Evolutionary conservation across 1,140 invertebrate species (phyloP), one percentile per base, ranked within the genome.

Genomic region (fruit fly (Drosophila melanogaster)): DNA sequence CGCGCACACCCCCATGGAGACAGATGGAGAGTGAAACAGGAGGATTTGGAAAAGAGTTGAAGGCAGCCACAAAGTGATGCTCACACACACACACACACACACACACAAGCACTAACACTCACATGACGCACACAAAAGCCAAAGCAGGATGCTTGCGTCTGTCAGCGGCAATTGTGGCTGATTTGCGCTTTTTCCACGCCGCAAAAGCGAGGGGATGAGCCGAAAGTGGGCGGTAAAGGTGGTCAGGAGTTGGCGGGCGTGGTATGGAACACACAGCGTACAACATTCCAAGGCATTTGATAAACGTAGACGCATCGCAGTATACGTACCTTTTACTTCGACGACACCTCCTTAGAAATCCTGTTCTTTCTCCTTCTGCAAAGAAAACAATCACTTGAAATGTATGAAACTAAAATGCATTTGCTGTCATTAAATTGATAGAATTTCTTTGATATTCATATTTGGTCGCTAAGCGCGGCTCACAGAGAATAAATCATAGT

Each of bases 131-230:
- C 53, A 83, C 79, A 83, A 83, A 79, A 57, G 57, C 46, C 71
- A 78, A 74, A 66, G 75, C 83, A 70, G 81, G 80, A 77, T 85
- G 77, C 77, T 77, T 85, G 81, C 79, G 84, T 79, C 83, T 86
- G 83, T 86, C 83, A 86, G 70, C 76, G 84, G 79, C 83, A 86
- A 86, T 86, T 86, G 83, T 87, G 83, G 83, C 83, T 86, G 83
- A 86, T 86, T 86, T 86, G 83, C 83, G 79, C 83, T 86, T 86
- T 86, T 84, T 85, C 60, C 60, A 37, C 55, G 38, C 47, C 61
- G 65, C 61, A 69, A 46, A 50, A 38, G 53, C 38, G 53, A 11
- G 11, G 30, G 22, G 35, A 14, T 41, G 37, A 12, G 19, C 15
- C 8, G 17, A 17, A 14, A 30, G 26, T 8, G 24, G 33, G 17